Percentiles rank a stretch among this genome's conserved stretches.
Conservation (phyloP, 2,888 invertebrate genomes). For the Eristalinus aeneus region DNA sequence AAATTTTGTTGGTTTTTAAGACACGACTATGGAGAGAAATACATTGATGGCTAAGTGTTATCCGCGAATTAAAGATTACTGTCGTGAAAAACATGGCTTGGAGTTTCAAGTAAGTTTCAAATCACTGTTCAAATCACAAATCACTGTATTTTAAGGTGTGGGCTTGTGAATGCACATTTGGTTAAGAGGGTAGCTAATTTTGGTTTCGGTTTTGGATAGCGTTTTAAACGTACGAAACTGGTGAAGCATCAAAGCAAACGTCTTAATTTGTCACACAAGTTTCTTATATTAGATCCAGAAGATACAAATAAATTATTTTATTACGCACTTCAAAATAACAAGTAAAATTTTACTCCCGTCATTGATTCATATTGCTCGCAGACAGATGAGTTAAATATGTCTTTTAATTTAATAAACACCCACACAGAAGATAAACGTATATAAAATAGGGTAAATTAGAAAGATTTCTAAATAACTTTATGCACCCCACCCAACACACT, state of each 20-base stretch:
- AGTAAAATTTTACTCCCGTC: no score
- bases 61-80: slow-evolving; percentile 97
- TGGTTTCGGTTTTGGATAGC: no score
- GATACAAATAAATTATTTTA: no score
- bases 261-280: no score
- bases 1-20: slow-evolving; percentile 81
- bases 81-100: slow-evolving; percentile 97
- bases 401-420: neutral
- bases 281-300: no score
- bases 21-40: slow-evolving; percentile 98
- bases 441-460: neutral
- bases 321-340: no score
- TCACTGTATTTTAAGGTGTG: neutral
- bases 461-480: neutral
- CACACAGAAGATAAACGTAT: neutral
- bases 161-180: neutral
- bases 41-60: slow-evolving; percentile 99
- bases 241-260: no score
- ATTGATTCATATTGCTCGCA: neutral
- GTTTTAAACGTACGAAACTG: no score
- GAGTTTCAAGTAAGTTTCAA: slow-evolving; percentile 93
- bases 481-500: neutral
- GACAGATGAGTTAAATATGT: neutral
- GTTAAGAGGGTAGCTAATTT: no score
- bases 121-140: neutral